Base-by-base conservation (phyloP, 2,888 invertebrate genomes). In the Schrankia costaestrigalis region DNA sequence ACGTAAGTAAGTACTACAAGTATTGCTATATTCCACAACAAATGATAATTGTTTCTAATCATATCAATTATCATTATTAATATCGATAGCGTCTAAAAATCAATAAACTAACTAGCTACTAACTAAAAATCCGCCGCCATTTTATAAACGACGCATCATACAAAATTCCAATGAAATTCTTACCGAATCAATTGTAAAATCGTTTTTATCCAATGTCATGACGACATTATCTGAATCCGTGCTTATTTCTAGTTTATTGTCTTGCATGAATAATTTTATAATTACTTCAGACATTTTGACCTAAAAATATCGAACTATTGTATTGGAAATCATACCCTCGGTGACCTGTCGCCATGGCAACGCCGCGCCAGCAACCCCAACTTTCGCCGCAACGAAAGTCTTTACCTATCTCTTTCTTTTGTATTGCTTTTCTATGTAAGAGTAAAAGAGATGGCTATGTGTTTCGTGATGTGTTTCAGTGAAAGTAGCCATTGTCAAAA, bases 241-340 rank as follows among this genome's bases (percentile, higher is more conserved):
- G 21, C 36, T 34, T 34, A 76, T 65, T 41, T 56, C 55, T 17
- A 76, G 53, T 18, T 49, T 52, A 37, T 67, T 61, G 1, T 59
- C 57, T 6, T 72, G 53, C 18, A 77, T 42, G 34, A 50, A 51
- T 39, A 79, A 64, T 51, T 78, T 69, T 46, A 81, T 57, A 28
- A 67, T 46, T 11, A 78, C 42, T 34, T 74, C 71, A 26, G 71
- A 54, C 75, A 76, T 78, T 53, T 50, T 58, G 68, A 71, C 72
- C 71, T 70, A 72, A 74, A 74, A 80, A 77, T 81, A 84, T 84
- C 79, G 80, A 78, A 79, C 79, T 76, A 59, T 55, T 59, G 53
- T 80, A 84, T 83, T 73, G 83, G 78, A 84, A 82, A 85, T 83
- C 81, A 73, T 75, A 71, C 81, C 82, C 81, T 71, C 71, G 46